Evolutionary conservation across 1,140 invertebrate genomes (phyloP), one percentile per base, ranked within the genome.

Genomic region (Acromyrmex echinatior): DNA sequence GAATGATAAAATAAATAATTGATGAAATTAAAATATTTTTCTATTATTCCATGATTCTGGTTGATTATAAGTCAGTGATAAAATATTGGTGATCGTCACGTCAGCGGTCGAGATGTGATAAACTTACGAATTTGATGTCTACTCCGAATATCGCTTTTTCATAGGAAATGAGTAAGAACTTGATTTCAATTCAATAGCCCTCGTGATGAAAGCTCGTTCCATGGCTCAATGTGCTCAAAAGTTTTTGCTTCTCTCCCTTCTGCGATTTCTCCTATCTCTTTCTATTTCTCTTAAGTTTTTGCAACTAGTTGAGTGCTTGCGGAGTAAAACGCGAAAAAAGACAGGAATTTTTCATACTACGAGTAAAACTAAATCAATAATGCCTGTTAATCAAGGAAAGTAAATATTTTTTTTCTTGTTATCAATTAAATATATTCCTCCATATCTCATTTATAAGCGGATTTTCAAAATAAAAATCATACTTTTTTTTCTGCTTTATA

Each of bases 121-220:
- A 12, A 25, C 25, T 39, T 45, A 25, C 63, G 74, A 14, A 18
- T 28, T 62, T 62, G 12, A n/a, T 58, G 58, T 35, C 68, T 58
- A 39, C 53, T n/a, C 56, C 31, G 73, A 25, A 76, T 76, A 60
- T n/a, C 35, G 35, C 56, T 60, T 76, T 39, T 12, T 16, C 6
- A 58, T 16, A 76, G 76, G 80, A 85, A 86, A 90, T 79, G 74
- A 86, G 89, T 85, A 60, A 74, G 81, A 87, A 79, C 31, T 88
- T 84, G 88, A 90, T 91, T 88, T 88, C 79, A 86, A 91, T 80
- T 85, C 77, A 77, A 74, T 84, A 25, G 88, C 49, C 65, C 39
- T 79, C 35, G 53, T 60, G 62, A 49, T 53, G 70, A 86, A 71
- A 84, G 63, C 84, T 87, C 86, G 70, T 74, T 68, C 62, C 49